phyloP scores from a whole-genome alignment of 2,888 invertebrate genomes.

The Drosophila acutilabella region DNA sequence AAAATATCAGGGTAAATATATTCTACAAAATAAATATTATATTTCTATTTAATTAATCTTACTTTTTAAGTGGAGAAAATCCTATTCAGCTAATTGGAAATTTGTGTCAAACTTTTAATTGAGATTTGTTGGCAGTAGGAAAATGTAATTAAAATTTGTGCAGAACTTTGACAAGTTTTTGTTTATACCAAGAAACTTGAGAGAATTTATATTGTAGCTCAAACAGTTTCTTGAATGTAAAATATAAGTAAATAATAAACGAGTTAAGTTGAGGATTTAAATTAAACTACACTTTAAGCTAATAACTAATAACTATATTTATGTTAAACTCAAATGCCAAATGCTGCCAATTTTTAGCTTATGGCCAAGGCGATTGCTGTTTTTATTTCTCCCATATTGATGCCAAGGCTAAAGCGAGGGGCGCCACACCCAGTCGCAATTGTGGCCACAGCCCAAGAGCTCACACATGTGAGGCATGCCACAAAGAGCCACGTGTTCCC shows the following conservation, averaged over 20 bases:
- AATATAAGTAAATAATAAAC: background rate
- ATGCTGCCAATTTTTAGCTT: constrained; percentile 44
- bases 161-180: constrained; percentile 45
- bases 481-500: constrained; percentile 43
- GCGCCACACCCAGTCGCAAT: constrained; percentile 55
- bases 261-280: constrained; percentile 8
- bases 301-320: constrained; percentile 58
- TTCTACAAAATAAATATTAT: background rate
- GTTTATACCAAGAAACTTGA: background rate
- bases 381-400: constrained; percentile 26
- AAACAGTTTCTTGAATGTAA: background rate
- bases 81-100: constrained; percentile 40
- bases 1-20: too few species aligned
- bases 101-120: constrained; percentile 64
- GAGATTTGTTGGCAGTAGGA: constrained; percentile 54
- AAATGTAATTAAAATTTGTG: constrained; percentile 66
- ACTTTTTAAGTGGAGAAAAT: constrained; percentile 13
- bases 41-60: background rate
- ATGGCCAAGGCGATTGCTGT: constrained; percentile 55
- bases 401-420: constrained; percentile 66
- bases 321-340: constrained; percentile 39
- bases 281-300: constrained; percentile 24
- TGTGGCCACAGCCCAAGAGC: constrained; percentile 22
- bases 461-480: constrained; percentile 54
- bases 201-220: too few species aligned